Percentiles rank a stretch among this genome's conserved stretches.
These are phyloP conservation scores for Aurelia sp. DNA, from an alignment of 30 jellyfish, hydroid and myxozoan species.

Conservation along the genomic window DNA sequence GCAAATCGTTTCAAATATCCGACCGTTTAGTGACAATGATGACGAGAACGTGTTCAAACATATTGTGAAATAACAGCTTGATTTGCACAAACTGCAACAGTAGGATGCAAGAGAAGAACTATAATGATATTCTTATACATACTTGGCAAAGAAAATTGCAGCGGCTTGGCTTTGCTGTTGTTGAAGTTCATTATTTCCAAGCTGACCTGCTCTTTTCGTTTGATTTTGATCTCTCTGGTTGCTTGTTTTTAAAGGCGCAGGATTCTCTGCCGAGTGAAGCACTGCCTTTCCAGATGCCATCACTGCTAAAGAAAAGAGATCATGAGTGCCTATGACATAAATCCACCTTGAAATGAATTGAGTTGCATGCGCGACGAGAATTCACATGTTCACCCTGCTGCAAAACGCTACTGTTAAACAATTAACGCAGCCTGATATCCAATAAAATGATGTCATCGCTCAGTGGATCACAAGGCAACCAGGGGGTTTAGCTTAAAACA, in stretches of 20 bases:
- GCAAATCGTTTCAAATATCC: no score
- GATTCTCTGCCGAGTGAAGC: not conserved
- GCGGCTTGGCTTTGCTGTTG: slow-evolving; percentile 82
- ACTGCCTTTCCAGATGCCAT: slow-evolving; percentile 40
- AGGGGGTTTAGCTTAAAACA: slow-evolving; percentile 15
- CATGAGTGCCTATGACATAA: slow-evolving; percentile 5
- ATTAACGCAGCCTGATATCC: slow-evolving; percentile 4
- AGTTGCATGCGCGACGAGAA: not conserved
- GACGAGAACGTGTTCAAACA: no score
- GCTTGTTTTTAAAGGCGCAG: not conserved
- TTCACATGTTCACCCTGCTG: slow-evolving; percentile 40
- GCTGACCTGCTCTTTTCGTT: not conserved
- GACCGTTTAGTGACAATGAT: no score
- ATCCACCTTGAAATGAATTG: not conserved
- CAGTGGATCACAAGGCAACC: slow-evolving; percentile 4
- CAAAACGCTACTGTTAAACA: slow-evolving; percentile 11
- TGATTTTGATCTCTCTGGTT: slow-evolving; percentile 5
- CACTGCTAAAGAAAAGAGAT: slow-evolving; percentile 16
- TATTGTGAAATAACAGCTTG: no score
- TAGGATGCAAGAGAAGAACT: not conserved
- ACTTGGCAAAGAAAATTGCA: slow-evolving; percentile 91
- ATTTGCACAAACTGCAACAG: no score
- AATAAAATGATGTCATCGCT: slow-evolving; percentile 17
- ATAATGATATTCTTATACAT: slow-evolving; percentile 10
- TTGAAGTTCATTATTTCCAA: slow-evolving; percentile 28